Base-by-base conservation (phyloP, 2,113 vertebrate genomes). In the Cepphus grylle region DNA sequence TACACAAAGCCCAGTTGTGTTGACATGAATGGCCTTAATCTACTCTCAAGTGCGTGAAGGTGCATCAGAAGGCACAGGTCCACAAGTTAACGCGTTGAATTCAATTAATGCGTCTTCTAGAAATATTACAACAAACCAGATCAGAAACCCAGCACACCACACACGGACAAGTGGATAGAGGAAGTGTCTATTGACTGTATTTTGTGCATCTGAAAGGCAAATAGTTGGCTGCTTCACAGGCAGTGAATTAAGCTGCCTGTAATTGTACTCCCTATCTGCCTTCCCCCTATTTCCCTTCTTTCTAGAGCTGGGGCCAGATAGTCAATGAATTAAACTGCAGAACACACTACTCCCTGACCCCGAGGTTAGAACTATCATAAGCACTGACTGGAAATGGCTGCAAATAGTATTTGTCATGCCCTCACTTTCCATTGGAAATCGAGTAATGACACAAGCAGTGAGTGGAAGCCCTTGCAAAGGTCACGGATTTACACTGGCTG, bases 401-500 rank as follows among this genome's bases (percentile, higher is more conserved):
- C 70, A 96, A 81, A 94, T 76, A 91, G 81, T 45, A 85, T 78
- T 94, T 84, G 80, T 80, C 50, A 5, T 94, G 86, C 43, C 65
- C 86, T 89, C 71, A 40, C 62, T 94, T 96, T 96, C 93, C 94
- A 95, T 90, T 95, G 89, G 93, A 95, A 96, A 96, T 93, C n/a
- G 1, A 91, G 92, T 85, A 94, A 85, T 93, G 94, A 77, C 90
- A 96, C 47, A 85, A 78, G 84, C 90, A 87, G 82, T 0, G 10
- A 82, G 62, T 29, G 1, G 61, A 90, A 81, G 55, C 56, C 43
- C 62, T 87, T 29, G 5, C 70, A 91, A 81, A 85, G 91, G 91
- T 93, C 87, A 93, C 0, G 0, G 36, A 81, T 95, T 95, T 89
- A 87, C 49, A 85, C 43, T 2, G 2, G 47, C 61, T 30, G 15